These are phyloP conservation scores for Cryptophagus acutangulus DNA, from an alignment of 2,888 invertebrate genomes.

Conservation along the genomic window DNA sequence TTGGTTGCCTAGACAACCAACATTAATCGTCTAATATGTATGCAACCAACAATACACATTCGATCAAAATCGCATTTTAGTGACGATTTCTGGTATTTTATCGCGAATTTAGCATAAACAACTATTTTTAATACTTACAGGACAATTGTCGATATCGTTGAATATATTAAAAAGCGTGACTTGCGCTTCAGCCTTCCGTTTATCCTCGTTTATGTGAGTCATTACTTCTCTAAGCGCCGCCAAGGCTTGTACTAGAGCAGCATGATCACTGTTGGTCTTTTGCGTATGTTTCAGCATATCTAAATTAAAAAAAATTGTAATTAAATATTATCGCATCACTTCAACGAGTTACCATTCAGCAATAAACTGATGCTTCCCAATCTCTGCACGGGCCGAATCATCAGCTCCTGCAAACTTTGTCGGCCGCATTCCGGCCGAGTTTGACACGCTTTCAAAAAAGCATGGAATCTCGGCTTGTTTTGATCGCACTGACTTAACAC, in stretches of 20 bases:
- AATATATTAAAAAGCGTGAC: constrained; percentile 95
- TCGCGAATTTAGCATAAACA: too few species aligned
- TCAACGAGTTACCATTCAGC: constrained; percentile 76
- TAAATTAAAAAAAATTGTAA: constrained; percentile 49
- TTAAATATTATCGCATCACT: background rate
- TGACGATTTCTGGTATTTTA: too few species aligned
- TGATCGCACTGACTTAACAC: constrained; percentile 86
- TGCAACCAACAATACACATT: too few species aligned
- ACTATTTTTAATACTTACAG: too few species aligned
- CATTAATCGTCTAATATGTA: too few species aligned
- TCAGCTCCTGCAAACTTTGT: constrained; percentile 90
- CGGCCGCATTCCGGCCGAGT: constrained; percentile 93
- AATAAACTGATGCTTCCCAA: constrained; percentile 93
- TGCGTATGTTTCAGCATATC: constrained; percentile 91
- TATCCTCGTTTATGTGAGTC: constrained; percentile 97
- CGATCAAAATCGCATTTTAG: too few species aligned
- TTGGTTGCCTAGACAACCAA: too few species aligned
- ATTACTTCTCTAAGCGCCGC: constrained; percentile 88
- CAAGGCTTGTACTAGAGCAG: constrained; percentile 77
- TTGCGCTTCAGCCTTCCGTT: constrained; percentile 92
- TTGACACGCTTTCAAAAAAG: constrained; percentile 94
- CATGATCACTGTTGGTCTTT: constrained; percentile 82
- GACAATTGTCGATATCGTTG: constrained; percentile 97
- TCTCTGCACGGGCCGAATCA: constrained; percentile 96
- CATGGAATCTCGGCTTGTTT: constrained; percentile 93